These are phyloP conservation scores for Spodoptera frugiperda DNA, from an alignment of 1,140 invertebrate genomes.

Conservation along the genomic window DNA sequence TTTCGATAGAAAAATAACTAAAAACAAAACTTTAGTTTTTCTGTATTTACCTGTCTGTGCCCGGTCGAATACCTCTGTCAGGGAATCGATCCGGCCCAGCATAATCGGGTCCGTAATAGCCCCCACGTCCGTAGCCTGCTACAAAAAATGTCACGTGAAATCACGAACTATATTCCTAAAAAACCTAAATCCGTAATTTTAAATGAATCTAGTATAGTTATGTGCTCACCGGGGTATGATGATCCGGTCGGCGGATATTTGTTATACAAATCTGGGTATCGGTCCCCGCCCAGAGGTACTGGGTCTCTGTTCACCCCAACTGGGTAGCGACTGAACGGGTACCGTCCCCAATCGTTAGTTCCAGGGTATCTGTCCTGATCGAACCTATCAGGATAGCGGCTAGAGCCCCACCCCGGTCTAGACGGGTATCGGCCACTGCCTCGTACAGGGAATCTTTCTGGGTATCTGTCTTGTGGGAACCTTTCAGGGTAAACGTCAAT, in stretches of 20 bases:
- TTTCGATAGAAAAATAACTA: background rate
- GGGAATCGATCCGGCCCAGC: constrained; percentile 70
- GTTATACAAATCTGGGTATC: constrained; percentile 82
- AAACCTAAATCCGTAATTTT: background rate
- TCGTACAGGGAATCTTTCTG: constrained; percentile 63
- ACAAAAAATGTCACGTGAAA: constrained; percentile 40
- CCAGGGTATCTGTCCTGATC: constrained; percentile 78
- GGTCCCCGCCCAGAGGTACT: constrained; percentile 78
- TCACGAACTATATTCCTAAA: background rate
- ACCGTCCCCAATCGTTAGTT: constrained; percentile 76
- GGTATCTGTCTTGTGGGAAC: constrained; percentile 83
- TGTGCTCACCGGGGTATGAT: constrained; percentile 80
- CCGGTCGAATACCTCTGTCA: constrained; percentile 74
- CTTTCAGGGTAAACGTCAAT: constrained; percentile 82
- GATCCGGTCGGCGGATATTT: constrained; percentile 85
- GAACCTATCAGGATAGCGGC: constrained; percentile 79
- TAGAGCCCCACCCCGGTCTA: constrained; percentile 77
- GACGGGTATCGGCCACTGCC: constrained; percentile 75
- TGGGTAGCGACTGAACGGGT: constrained; percentile 81
- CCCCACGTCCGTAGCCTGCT: constrained; percentile 78
- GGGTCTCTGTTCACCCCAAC: constrained; percentile 82
- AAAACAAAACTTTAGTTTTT: background rate
- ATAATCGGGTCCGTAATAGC: constrained; percentile 77
- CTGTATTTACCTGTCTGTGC: constrained; percentile 70
- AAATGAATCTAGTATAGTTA: constrained; percentile 10